These are phyloP conservation scores for Melitaea cinxia DNA, from an alignment of 1,140 invertebrate genomes.

Conservation along the genomic window DNA sequence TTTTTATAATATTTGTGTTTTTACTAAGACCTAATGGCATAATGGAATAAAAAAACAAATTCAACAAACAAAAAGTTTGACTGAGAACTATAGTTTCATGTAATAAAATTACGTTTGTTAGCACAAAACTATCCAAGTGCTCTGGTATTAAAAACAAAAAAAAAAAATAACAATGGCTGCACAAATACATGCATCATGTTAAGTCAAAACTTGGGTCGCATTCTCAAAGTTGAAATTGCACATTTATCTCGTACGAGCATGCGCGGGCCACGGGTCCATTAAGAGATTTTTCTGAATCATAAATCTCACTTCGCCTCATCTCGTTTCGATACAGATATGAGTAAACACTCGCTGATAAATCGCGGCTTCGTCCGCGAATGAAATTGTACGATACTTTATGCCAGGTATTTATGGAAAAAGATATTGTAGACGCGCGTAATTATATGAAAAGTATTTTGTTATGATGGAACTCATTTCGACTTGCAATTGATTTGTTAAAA, in stretches of 20 bases:
- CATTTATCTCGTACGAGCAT: slow-evolving; percentile 76
- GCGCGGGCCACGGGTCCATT: slow-evolving; percentile 75
- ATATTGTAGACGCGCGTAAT: not conserved
- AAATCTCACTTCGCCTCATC: slow-evolving; percentile 78
- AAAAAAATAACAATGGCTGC: slow-evolving; percentile 38
- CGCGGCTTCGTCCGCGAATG: slow-evolving; percentile 35
- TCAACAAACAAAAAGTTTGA: no score
- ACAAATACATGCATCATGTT: slow-evolving; percentile 72
- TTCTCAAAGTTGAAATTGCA: slow-evolving; percentile 78
- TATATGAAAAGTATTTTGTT: not conserved
- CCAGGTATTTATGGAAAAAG: not conserved
- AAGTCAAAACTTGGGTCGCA: slow-evolving; percentile 75
- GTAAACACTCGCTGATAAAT: slow-evolving; percentile 58
- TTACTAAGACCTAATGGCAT: not conserved
- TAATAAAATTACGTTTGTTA: not conserved
- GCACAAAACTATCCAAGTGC: not conserved
- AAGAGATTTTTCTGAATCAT: slow-evolving; percentile 79
- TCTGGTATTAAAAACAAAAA: slow-evolving; percentile 22
- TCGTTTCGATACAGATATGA: slow-evolving; percentile 72
- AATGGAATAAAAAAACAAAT: no score
- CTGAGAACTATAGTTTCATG: not conserved
- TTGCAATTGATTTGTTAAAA: not conserved
- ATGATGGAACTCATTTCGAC: not conserved
- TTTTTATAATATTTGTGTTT: no score
- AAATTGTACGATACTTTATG: slow-evolving; percentile 11